These are phyloP conservation scores for Punctoribates punctum DNA, from an alignment of 2,888 invertebrate species.

Conservation along the genomic window DNA sequence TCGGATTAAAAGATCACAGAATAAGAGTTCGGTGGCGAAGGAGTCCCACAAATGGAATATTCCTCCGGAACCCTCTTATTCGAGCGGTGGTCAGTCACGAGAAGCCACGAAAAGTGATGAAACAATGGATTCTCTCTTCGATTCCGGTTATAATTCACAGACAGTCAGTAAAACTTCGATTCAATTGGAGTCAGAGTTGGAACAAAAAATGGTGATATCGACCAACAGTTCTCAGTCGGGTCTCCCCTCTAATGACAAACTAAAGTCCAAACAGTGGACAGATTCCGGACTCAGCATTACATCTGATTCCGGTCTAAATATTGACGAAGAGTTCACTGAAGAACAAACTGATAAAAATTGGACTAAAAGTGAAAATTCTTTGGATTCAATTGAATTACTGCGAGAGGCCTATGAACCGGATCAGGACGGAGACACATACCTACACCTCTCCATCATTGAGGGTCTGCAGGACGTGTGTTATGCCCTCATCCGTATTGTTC, in stretches of 20 bases:
- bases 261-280: slow-evolving; percentile 14
- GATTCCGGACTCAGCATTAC: slow-evolving; percentile 39
- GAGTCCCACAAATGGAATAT: slow-evolving; percentile 1
- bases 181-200: slow-evolving; percentile 1
- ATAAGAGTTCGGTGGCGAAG: background rate
- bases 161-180: slow-evolving; percentile 41
- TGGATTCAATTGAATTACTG: background rate
- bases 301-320: slow-evolving; percentile 38
- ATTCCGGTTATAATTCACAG: slow-evolving; percentile 39
- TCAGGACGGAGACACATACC: slow-evolving; percentile 60
- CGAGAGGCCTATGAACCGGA: slow-evolving; percentile 13
- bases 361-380: background rate
- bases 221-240: background rate
- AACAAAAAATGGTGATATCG: background rate
- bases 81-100: background rate
- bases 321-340: background rate
- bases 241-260: background rate
- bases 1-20: background rate
- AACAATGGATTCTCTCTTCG: slow-evolving; percentile 35
- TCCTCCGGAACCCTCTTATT: background rate
- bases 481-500: slow-evolving; percentile 71
- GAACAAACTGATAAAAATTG: background rate
- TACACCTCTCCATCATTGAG: slow-evolving; percentile 79
- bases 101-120: background rate
- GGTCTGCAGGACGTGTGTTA: slow-evolving; percentile 68